Percentiles rank a stretch among this genome's conserved stretches.
phyloP scores from a whole-genome alignment of 2,888 invertebrate species.

The Tiliacea aurago region DNA sequence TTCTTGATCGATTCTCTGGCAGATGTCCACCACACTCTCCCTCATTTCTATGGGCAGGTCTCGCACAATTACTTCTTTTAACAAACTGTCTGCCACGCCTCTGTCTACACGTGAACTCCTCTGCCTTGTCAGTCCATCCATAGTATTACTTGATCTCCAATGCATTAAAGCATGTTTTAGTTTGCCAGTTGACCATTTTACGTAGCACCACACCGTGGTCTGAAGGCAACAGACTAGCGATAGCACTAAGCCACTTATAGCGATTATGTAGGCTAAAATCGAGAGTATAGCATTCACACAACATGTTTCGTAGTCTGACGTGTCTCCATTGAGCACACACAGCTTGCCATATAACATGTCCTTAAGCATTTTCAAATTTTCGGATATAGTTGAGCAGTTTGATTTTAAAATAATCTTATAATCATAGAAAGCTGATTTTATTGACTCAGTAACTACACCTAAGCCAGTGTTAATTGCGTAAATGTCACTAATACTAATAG shows the following conservation, averaged over 20 bases:
- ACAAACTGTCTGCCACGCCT: conserved; percentile 73
- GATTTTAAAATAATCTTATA: conserved; percentile 71
- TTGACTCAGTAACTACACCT: conserved; percentile 70
- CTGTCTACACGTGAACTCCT: conserved; percentile 60
- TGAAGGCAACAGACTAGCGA: conserved; percentile 71
- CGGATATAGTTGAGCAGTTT: conserved; percentile 82
- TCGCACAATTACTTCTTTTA: conserved; percentile 80
- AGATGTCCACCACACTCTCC: conserved; percentile 76
- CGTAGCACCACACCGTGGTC: conserved; percentile 64
- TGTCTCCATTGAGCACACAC: conserved; percentile 63
- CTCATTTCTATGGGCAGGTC: conserved; percentile 80
- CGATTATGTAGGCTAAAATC: conserved; percentile 72
- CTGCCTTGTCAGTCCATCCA: conserved; percentile 12
- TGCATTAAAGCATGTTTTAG: conserved; percentile 54
- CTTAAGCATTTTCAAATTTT: conserved; percentile 77
- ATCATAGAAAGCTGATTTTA: conserved; percentile 27
- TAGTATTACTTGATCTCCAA: conserved; percentile 57
- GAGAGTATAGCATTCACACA: conserved; percentile 73
- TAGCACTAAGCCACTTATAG: conserved; percentile 70
- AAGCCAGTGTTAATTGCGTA: conserved; percentile 78
- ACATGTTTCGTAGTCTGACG: conserved; percentile 68
- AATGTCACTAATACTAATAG: conserved; percentile 76
- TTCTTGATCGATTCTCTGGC: conserved; percentile 75
- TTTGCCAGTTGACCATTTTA: conserved; percentile 67
- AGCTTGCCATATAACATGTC: conserved; percentile 79